phyloP scores from a whole-genome alignment of 2,797 vertebrate genomes.

The Macropodus opercularis region DNA sequence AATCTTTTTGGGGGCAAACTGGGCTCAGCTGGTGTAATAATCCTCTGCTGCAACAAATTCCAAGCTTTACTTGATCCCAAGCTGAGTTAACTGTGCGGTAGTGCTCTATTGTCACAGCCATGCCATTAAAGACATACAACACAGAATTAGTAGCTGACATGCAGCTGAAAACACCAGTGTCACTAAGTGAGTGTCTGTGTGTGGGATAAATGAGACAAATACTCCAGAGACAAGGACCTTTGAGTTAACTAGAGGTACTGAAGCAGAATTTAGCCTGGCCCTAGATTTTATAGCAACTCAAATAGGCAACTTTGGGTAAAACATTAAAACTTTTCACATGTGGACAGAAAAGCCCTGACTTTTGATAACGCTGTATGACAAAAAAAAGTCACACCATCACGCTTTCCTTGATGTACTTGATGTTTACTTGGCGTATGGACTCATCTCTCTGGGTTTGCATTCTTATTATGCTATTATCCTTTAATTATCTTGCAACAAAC shows the following conservation, averaged over 20 bases:
- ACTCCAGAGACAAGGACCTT: conserved; percentile 16
- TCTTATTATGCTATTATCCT: too few species aligned
- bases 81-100: conserved; percentile 32
- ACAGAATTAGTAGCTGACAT: conserved; percentile 17
- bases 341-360: too few species aligned
- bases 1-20: too few species aligned
- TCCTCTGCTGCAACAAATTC: conserved; percentile 7
- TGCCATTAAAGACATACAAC: conserved; percentile 40
- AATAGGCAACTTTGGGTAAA: too few species aligned
- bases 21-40: conserved; percentile 13
- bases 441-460: too few species aligned
- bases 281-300: too few species aligned
- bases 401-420: too few species aligned
- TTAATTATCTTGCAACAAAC: too few species aligned
- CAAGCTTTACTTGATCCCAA: conserved; percentile 26
- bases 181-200: background rate
- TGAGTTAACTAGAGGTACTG: conserved; percentile 25
- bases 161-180: conserved; percentile 9
- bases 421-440: background rate
- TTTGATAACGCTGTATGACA: too few species aligned
- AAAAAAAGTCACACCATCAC: background rate
- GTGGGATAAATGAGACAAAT: conserved; percentile 16
- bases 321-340: too few species aligned
- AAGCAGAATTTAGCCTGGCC: conserved; percentile 7
- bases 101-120: conserved; percentile 24